Percentiles rank a stretch among this genome's conserved stretches.
phyloP scores from a whole-genome alignment of 2,797 vertebrate genomes.

The Merluccius polli region DNA sequence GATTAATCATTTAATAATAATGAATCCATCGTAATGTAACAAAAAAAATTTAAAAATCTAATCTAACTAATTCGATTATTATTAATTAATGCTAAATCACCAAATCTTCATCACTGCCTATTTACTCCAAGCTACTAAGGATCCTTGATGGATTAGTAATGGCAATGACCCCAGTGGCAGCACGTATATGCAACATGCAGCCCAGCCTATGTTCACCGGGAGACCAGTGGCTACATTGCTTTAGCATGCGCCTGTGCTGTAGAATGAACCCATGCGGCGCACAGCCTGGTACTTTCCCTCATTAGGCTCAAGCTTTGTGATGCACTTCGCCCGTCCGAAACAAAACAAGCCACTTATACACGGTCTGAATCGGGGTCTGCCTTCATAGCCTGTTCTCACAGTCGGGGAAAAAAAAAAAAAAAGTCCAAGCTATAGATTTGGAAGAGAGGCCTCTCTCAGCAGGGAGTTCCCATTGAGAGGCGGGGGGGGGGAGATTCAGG shows the following conservation, averaged over 20 bases:
- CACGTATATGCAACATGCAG: neutral
- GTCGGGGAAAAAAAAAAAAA: slow-evolving; percentile 15
- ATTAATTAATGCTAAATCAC: too few species aligned
- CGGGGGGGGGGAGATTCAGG: slow-evolving; percentile 13
- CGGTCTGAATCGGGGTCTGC: slow-evolving; percentile 22
- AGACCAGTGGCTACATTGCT: too few species aligned
- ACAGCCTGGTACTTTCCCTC: neutral
- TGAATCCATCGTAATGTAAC: too few species aligned
- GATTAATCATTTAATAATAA: too few species aligned
- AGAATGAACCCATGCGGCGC: neutral
- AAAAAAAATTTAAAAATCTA: too few species aligned
- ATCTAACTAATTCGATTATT: too few species aligned
- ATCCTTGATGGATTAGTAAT: too few species aligned
- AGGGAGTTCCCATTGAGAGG: slow-evolving; percentile 65
- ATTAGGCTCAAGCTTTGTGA: slow-evolving; percentile 25
- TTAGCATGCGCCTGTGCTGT: too few species aligned
- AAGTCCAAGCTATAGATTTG: slow-evolving; percentile 42
- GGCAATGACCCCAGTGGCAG: neutral
- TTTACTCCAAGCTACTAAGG: too few species aligned
- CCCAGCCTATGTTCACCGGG: neutral
- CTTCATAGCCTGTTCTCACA: slow-evolving; percentile 51
- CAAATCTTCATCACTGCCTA: too few species aligned
- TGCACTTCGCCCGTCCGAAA: slow-evolving; percentile 24
- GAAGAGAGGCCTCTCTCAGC: slow-evolving; percentile 61
- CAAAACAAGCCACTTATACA: neutral